phyloP scores from a whole-genome alignment of 2,888 invertebrate species.

The Aleiodes testaceus region DNA sequence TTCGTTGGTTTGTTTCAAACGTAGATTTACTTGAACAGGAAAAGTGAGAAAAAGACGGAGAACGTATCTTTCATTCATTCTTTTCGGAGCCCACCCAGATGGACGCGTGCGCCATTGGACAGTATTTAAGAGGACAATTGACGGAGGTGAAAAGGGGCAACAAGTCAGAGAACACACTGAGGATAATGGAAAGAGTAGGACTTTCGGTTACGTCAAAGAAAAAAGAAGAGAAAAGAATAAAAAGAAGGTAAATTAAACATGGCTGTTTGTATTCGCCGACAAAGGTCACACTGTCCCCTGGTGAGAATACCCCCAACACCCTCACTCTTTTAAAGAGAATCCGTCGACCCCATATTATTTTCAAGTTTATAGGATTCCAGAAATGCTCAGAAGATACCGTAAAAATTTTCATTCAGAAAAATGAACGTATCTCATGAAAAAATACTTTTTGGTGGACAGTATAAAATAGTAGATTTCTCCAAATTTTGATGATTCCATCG shows the following conservation, averaged over 20 bases:
- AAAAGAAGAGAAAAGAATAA: conserved; percentile 30
- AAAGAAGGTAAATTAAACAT: conserved; percentile 28
- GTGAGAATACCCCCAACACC: conserved; percentile 21
- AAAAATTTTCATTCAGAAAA: too few relatives aligned
- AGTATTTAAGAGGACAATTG: conserved; percentile 43
- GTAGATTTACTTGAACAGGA: background rate
- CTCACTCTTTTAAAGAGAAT: background rate
- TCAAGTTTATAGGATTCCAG: conserved; percentile 56
- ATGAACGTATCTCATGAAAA: too few relatives aligned
- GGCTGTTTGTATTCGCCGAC: conserved; percentile 41
- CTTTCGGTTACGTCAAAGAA: conserved; percentile 30
- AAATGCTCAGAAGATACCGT: too few relatives aligned
- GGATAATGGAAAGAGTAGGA: conserved; percentile 8
- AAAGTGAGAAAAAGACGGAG: background rate
- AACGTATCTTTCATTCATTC: background rate
- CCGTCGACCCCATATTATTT: background rate
- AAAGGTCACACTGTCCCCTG: conserved; percentile 46
- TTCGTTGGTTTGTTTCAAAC: conserved; percentile 3
- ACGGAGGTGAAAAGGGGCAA: conserved; percentile 22
- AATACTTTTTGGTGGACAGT: too few relatives aligned
- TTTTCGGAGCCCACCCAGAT: conserved; percentile 39
- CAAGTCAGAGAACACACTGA: conserved; percentile 11
- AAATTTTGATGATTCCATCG: too few relatives aligned
- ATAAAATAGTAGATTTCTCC: too few relatives aligned
- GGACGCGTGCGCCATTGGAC: conserved; percentile 26